These are phyloP conservation scores for Pleuronectes platessa DNA, from an alignment of 2,113 vertebrate species.

Conservation along the genomic window DNA sequence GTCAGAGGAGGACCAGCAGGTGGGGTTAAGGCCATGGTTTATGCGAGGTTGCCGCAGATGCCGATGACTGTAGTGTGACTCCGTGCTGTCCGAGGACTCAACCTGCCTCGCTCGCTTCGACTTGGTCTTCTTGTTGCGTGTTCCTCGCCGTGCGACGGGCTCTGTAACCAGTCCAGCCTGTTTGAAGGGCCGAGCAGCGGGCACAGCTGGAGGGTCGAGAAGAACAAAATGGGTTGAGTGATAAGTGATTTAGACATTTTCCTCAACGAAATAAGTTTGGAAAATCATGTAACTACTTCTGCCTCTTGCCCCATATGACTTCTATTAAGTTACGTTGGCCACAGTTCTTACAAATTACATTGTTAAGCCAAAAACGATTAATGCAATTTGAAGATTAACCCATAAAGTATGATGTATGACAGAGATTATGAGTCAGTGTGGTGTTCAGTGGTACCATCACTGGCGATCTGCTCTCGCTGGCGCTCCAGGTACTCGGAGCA, in stretches of 20 bases:
- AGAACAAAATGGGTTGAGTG: background rate
- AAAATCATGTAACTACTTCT: no score
- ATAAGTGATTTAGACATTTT: background rate
- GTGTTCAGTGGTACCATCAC: slow-evolving; percentile 70
- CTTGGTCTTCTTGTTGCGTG: slow-evolving; percentile 88
- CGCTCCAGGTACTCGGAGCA: slow-evolving; percentile 86
- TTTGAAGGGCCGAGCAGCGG: slow-evolving; percentile 52
- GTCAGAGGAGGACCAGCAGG: slow-evolving; percentile 89
- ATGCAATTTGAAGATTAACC: no score
- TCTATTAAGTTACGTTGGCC: no score
- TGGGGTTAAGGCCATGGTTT: slow-evolving; percentile 76
- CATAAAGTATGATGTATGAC: background rate
- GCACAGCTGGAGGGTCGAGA: slow-evolving; percentile 49
- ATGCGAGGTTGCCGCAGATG: slow-evolving; percentile 70
- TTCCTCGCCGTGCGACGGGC: slow-evolving; percentile 73
- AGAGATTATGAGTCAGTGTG: slow-evolving; percentile 7
- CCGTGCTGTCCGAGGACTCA: slow-evolving; percentile 87
- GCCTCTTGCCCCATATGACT: no score
- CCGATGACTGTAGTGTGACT: slow-evolving; percentile 75
- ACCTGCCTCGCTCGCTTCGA: slow-evolving; percentile 86
- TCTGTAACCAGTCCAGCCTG: slow-evolving; percentile 33
- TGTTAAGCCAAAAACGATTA: background rate
- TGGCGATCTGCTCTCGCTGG: slow-evolving; percentile 74
- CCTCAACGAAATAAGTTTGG: no score
- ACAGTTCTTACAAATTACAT: background rate